phyloP scores from a whole-genome alignment of 2,888 invertebrate genomes.

The Neoitamus cyanurus region DNA sequence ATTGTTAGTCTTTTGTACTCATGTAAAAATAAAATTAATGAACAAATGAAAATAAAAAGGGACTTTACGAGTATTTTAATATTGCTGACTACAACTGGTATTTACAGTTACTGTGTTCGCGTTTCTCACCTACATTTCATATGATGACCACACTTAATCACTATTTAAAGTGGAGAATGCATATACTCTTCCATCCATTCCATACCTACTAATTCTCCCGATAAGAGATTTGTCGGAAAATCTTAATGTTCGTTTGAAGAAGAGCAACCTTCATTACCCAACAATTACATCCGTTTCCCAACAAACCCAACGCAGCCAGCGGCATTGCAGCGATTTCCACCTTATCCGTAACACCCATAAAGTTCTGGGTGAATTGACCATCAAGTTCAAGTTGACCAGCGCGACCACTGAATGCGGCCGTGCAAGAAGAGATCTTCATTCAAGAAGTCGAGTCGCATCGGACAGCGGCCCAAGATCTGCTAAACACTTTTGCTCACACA shows the following conservation, averaged over 20 bases:
- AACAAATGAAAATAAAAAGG: too few species aligned
- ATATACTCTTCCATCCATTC: too few species aligned
- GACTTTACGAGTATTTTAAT: too few species aligned
- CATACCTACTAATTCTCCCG: too few species aligned
- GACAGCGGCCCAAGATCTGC: neutral
- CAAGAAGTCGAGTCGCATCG: neutral
- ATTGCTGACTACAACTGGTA: too few species aligned
- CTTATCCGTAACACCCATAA: neutral
- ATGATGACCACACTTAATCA: too few species aligned
- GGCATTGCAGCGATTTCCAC: neutral
- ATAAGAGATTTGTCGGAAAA: too few species aligned
- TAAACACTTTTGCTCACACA: constrained; percentile 27
- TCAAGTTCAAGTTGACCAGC: neutral
- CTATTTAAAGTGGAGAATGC: too few species aligned
- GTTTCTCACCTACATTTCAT: too few species aligned
- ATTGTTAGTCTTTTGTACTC: too few species aligned
- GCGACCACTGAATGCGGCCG: neutral
- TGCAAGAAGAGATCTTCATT: constrained; percentile 20
- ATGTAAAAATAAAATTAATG: too few species aligned
- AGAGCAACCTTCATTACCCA: neutral
- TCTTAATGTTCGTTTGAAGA: neutral
- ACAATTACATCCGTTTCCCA: constrained; percentile 3
- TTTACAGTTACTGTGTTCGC: too few species aligned
- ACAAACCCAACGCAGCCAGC: neutral
- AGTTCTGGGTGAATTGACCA: neutral